Evolutionary conservation across 2,888 invertebrate species (phyloP).

Genomic region (Pammene aurita): DNA sequence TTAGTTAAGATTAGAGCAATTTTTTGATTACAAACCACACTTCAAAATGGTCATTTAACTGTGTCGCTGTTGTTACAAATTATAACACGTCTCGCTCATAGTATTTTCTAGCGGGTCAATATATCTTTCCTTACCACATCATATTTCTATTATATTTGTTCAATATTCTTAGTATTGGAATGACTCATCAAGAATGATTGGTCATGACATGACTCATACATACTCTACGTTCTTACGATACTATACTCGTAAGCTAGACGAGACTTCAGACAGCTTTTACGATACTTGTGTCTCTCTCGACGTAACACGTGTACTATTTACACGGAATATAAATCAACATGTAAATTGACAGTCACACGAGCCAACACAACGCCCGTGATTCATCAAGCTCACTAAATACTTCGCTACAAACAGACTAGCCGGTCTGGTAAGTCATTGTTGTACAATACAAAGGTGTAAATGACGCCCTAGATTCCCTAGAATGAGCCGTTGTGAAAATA

Average conservation of each 20-base stretch:
- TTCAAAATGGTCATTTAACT: too few relatives aligned
- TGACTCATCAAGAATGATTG: not conserved
- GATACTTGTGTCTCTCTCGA: not conserved
- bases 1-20: too few relatives aligned
- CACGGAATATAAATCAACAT: conserved; percentile 15
- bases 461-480: not conserved
- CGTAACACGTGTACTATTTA: not conserved
- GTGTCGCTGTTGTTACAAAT: too few relatives aligned
- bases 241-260: conserved; percentile 10
- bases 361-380: conserved; percentile 5
- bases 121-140: too few relatives aligned
- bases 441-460: not conserved
- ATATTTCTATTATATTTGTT: not conserved
- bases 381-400: not conserved
- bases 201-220: not conserved
- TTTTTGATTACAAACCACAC: too few relatives aligned
- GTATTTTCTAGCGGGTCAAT: too few relatives aligned
- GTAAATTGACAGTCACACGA: conserved; percentile 18
- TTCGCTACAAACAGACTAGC: not conserved
- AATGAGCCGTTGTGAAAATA: not conserved
- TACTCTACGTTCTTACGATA: not conserved
- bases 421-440: not conserved
- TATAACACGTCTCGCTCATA: too few relatives aligned
- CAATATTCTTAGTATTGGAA: not conserved
- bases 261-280: not conserved